These are phyloP conservation scores for Ahaetulla prasina DNA, from an alignment of 2,113 vertebrate species.

Conservation along the genomic window DNA sequence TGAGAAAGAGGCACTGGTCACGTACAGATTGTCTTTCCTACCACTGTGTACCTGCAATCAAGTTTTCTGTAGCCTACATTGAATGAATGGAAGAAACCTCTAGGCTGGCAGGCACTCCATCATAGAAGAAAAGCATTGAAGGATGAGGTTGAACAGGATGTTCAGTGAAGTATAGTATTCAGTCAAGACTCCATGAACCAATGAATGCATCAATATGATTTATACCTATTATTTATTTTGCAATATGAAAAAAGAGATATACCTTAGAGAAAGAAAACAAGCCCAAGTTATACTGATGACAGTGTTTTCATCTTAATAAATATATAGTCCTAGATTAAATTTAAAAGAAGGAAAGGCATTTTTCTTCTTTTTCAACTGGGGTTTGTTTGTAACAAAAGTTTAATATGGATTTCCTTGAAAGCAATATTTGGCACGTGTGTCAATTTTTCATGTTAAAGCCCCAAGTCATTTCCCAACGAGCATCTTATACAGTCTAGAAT, in stretches of 20 bases:
- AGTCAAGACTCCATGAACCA: not conserved
- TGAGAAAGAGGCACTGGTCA: not conserved
- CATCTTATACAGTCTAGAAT: not conserved
- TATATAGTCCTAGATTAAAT: not conserved
- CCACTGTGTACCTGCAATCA: not conserved
- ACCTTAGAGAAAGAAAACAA: not conserved
- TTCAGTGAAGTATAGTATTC: not conserved
- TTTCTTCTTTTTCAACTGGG: not conserved
- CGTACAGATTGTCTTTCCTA: not conserved
- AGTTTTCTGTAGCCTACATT: not conserved
- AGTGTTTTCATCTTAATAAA: not conserved
- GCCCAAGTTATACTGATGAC: not conserved
- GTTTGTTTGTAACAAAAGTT: not conserved
- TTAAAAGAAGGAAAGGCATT: not conserved
- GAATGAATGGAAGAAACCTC: not conserved
- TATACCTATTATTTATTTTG: not conserved
- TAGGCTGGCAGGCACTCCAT: not conserved
- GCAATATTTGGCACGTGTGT: not conserved
- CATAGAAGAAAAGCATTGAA: not conserved
- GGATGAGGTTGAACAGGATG: not conserved
- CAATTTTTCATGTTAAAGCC: not conserved
- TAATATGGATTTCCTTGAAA: not conserved
- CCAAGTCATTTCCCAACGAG: not conserved
- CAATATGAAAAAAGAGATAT: not conserved
- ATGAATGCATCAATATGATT: not conserved